A percentile compares a stretch with the other conserved stretches of the same genome.
These are phyloP conservation scores for Disparrhopalites patrizii DNA, from an alignment of 2,888 invertebrate species.

Conservation along the genomic window DNA sequence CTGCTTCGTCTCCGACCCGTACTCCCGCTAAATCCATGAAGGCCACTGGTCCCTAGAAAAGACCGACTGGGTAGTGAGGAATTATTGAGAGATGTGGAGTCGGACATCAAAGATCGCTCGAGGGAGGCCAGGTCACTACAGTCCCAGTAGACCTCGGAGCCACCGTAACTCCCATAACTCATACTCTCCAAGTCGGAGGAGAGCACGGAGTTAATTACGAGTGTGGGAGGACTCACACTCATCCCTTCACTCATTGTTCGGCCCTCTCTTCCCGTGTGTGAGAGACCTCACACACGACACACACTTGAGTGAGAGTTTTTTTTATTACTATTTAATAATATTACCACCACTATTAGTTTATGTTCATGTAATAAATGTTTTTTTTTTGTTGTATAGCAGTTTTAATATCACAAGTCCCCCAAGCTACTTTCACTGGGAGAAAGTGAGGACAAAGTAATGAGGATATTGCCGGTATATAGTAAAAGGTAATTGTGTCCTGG, in stretches of 20 bases:
- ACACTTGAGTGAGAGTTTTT: neutral
- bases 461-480: too few species aligned
- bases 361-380: too few species aligned
- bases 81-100: constrained; percentile 27
- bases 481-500: too few species aligned
- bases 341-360: too few species aligned
- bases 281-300: too few species aligned
- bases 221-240: constrained; percentile 31
- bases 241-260: too few species aligned
- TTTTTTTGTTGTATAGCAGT: too few species aligned
- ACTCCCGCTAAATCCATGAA: constrained; percentile 13
- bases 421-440: too few species aligned
- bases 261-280: too few species aligned
- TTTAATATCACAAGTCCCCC: too few species aligned
- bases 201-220: constrained; percentile 31
- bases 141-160: constrained; percentile 39
- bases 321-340: too few species aligned
- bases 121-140: constrained; percentile 36
- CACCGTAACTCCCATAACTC: constrained; percentile 25
- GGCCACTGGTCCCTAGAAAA: constrained; percentile 19
- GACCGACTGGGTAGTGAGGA: constrained; percentile 25
- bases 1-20: neutral
- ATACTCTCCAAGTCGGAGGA: constrained; percentile 31
- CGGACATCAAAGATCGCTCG: constrained; percentile 33
- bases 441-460: too few species aligned